Conservation (phyloP, 2,888 invertebrate species). For the Phyllotreta cruciferae region DNA sequence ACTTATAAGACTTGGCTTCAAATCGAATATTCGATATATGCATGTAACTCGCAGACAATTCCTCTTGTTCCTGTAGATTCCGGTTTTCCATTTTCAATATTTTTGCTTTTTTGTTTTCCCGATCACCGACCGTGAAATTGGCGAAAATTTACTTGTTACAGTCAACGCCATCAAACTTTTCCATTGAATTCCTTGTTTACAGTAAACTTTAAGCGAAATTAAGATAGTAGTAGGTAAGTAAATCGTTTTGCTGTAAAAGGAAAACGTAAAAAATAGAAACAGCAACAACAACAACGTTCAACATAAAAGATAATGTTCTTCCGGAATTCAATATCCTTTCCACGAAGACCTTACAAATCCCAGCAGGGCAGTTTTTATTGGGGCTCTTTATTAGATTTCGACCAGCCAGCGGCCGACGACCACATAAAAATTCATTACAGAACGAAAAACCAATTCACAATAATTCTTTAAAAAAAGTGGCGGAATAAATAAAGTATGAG, state of each 20-base stretch:
- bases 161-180: too few species aligned
- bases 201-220: too few species aligned
- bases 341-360: conserved; percentile 17
- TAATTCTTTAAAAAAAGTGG: neutral
- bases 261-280: neutral
- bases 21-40: conserved; percentile 34
- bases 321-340: conserved; percentile 19
- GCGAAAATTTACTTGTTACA: too few species aligned
- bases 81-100: conserved; percentile 12
- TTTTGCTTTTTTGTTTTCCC: conserved; percentile 5
- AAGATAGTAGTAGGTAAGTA: too few species aligned
- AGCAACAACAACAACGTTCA: conserved; percentile 9
- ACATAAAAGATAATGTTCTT: conserved; percentile 20
- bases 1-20: conserved; percentile 30
- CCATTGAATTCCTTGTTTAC: too few species aligned
- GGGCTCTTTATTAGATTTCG: conserved; percentile 20
- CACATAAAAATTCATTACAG: conserved; percentile 19
- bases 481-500: too few species aligned
- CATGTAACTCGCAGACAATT: conserved; percentile 32
- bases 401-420: conserved; percentile 8
- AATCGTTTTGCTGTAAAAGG: too few species aligned
- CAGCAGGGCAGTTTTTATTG: conserved; percentile 20
- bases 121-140: conserved; percentile 11
- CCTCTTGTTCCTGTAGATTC: conserved; percentile 13
- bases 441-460: conserved; percentile 14